These are phyloP conservation scores for Engystomops pustulosus DNA, from an alignment of 2,113 vertebrate species.

Conservation along the genomic window DNA sequence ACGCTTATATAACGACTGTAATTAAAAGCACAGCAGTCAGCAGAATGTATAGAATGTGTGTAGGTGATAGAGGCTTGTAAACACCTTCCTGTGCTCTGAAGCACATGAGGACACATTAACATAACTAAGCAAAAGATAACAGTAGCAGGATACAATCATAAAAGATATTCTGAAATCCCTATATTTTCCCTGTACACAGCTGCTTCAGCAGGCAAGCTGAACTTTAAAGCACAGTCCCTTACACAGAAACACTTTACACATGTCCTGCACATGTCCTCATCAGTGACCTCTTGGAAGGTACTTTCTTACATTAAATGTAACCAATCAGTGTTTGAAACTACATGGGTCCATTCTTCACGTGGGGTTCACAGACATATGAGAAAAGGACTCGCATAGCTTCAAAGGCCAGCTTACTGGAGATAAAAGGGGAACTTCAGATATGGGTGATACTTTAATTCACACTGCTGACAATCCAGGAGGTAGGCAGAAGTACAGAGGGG, in stretches of 20 bases:
- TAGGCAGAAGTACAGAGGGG: not conserved
- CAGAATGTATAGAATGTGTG: constrained; percentile 45
- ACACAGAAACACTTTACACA: constrained; percentile 28
- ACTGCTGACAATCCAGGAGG: not conserved
- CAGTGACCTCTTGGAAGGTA: constrained; percentile 14
- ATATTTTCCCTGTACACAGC: not conserved
- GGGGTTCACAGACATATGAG: constrained; percentile 4
- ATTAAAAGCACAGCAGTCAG: constrained; percentile 16
- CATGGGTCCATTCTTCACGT: constrained; percentile 55
- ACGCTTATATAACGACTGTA: not conserved
- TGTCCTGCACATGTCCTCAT: constrained; percentile 39
- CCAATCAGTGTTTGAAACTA: constrained; percentile 52
- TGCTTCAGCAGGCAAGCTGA: not conserved
- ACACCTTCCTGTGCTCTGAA: constrained; percentile 2
- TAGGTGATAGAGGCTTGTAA: constrained; percentile 32
- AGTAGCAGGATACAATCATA: not conserved
- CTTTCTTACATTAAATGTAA: constrained; percentile 36
- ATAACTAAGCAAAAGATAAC: not conserved
- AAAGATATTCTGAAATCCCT: not conserved
- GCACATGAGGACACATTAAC: not conserved
- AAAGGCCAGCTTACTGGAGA: constrained; percentile 16
- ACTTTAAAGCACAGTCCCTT: not conserved
- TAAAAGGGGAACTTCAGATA: constrained; percentile 19
- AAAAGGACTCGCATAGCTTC: constrained; percentile 42
- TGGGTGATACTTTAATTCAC: not conserved